A percentile compares a stretch with the other conserved stretches of the same genome.
These are phyloP conservation scores for Hiodon tergisus DNA, from an alignment of 2,113 vertebrate species.

Conservation along the genomic window DNA sequence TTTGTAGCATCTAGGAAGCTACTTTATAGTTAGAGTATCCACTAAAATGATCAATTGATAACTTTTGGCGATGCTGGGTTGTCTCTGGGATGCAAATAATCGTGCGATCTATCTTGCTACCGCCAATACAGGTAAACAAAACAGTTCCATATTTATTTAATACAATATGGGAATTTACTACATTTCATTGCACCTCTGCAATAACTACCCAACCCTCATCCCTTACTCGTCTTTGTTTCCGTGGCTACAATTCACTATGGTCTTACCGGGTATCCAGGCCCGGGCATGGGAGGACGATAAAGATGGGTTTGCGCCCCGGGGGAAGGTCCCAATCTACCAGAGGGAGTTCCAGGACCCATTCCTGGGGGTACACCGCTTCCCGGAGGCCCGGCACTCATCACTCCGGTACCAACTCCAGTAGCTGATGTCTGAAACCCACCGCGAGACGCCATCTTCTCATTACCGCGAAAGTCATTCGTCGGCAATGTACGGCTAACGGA, in stretches of 20 bases:
- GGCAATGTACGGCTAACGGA: constrained; percentile 26
- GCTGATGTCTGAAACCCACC: constrained; percentile 67
- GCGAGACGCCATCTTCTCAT: constrained; percentile 68
- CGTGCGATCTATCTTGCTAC: no score
- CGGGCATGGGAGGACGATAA: constrained; percentile 67
- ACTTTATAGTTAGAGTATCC: no score
- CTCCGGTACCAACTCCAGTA: constrained; percentile 54
- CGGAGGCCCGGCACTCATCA: constrained; percentile 49
- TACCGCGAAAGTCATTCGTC: constrained; percentile 42
- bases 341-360: constrained; percentile 47
- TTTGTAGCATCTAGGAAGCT: no score
- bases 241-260: not conserved
- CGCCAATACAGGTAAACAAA: no score
- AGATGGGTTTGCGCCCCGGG: constrained; percentile 56
- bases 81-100: no score
- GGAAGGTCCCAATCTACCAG: constrained; percentile 63
- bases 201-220: not conserved
- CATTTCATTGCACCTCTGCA: no score
- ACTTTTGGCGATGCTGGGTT: no score
- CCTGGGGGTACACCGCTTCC: constrained; percentile 45
- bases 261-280: constrained; percentile 68
- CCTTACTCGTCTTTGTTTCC: constrained; percentile 18
- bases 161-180: not conserved
- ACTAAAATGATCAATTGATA: no score
- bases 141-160: no score